Base-by-base conservation (phyloP, 2,113 vertebrate species). In the Nettapus auritus region DNA sequence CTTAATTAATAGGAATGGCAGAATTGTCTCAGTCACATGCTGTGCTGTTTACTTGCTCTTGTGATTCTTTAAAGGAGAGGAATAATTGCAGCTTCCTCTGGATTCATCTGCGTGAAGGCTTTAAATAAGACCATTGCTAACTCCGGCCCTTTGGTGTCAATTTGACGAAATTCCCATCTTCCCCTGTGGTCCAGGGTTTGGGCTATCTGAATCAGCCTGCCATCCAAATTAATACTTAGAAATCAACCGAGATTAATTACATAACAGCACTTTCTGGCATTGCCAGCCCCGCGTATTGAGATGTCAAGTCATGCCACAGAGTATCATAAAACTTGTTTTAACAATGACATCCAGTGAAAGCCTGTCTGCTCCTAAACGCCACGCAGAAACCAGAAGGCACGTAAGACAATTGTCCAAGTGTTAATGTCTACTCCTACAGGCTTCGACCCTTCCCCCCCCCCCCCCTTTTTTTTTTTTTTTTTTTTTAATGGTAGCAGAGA, bases 131-230 rank as follows among this genome's bases (percentile, higher is more conserved):
- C 63, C 2, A 8, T 67, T 89, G 66, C 70, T 87, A 40, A 73
- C 33, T 33, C 7, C 46, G 63, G 22, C 57, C 28, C 40, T 71
- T 90, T 73, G 36, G 73, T 90, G 70, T 82, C 76, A 90, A 38
- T 84, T 84, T 84, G 88, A 87, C 53, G 82, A 67, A 91, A 93
- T 90, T 89, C 62, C 74, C 67, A 42, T 88, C 77, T 89, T 78
- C 55, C 62, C 36, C 48, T 85, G 62, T 73, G 50, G 88, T 84
- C 83, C 44, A 18, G n/a, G 20, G 28, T 86, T 83, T 71, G 56
- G 64, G 70, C 75, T 90, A 5, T 66, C 31, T 29, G 9, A 70
- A 23, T 48, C 74, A 66, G 73, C 36, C 81, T 73, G 91, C 55
- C 22, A 15, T 79, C 86, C 57, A 52, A 48, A 86, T 71, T 80